A percentile compares a stretch with the other conserved stretches of the same genome.
Conservation (phyloP, 1,140 invertebrate genomes). For the Lamellibrachia luymesi region DNA sequence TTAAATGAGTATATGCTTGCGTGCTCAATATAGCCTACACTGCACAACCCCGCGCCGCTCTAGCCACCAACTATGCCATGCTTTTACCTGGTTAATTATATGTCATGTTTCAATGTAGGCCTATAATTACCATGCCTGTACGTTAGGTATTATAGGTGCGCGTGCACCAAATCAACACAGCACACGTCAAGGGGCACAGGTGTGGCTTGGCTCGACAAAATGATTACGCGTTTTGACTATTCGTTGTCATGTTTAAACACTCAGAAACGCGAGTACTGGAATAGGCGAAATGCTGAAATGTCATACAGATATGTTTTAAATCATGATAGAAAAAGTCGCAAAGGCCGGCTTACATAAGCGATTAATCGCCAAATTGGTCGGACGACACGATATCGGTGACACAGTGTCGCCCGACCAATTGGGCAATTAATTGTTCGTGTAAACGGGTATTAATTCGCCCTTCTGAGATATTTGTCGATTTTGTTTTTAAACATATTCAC, state of each 20-base stretch:
- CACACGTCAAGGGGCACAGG: background rate
- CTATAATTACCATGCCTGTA: background rate
- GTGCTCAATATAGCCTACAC: background rate
- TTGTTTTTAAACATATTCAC: too few species aligned
- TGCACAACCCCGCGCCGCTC: background rate
- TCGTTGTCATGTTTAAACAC: background rate
- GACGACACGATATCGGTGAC: too few species aligned
- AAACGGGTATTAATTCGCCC: too few species aligned
- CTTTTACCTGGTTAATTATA: conserved; percentile 1
- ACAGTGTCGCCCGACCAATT: too few species aligned
- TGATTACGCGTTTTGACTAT: background rate
- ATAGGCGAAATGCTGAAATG: background rate
- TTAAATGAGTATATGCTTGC: background rate
- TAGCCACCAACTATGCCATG: background rate
- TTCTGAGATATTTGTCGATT: too few species aligned
- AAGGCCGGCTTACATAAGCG: too few species aligned
- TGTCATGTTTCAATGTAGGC: background rate
- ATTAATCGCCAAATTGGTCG: too few species aligned
- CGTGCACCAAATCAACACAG: background rate
- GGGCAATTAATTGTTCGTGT: too few species aligned
- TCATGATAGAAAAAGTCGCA: too few species aligned
- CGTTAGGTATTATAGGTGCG: background rate
- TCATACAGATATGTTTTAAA: too few species aligned
- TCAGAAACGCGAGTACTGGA: background rate
- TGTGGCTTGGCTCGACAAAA: background rate